A percentile compares a stretch with the other conserved stretches of the same genome.
Evolutionary conservation across 2,113 vertebrate genomes (phyloP).

Genomic region (Sander lucioperca): DNA sequence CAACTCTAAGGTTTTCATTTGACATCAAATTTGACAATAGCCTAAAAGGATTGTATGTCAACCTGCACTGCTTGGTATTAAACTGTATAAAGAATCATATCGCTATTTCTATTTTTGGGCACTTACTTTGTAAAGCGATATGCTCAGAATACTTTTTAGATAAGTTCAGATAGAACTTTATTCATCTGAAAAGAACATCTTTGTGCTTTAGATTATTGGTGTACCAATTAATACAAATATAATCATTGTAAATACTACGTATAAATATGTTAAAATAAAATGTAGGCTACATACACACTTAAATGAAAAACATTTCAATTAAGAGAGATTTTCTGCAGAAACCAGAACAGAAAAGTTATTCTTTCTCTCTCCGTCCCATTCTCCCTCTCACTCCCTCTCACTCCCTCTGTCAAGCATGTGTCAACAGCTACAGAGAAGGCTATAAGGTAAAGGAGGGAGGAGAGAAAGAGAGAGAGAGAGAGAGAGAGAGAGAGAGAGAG

Average conservation of each 20-base stretch:
- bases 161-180: neutral
- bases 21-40: neutral
- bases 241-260: neutral
- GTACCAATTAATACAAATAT: neutral
- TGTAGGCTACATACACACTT: neutral
- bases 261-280: neutral
- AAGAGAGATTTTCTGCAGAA: neutral
- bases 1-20: neutral
- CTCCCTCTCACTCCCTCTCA: conserved; percentile 16
- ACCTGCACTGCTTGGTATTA: neutral
- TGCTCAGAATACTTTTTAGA: neutral
- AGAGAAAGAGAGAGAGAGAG: neutral
- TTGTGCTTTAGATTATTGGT: neutral
- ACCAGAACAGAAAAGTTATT: conserved; percentile 17
- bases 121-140: neutral
- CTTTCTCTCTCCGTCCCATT: conserved; percentile 1
- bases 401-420: conserved; percentile 50
- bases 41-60: neutral
- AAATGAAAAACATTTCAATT: neutral
- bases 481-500: neutral
- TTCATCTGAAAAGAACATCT: neutral
- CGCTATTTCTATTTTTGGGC: neutral
- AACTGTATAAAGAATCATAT: neutral
- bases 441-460: conserved; percentile 44
- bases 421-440: conserved; percentile 57